Evolutionary conservation across 2,113 vertebrate species (phyloP), one percentile per base, ranked within the genome.

Genomic region (Megaceryle torquata): DNA sequence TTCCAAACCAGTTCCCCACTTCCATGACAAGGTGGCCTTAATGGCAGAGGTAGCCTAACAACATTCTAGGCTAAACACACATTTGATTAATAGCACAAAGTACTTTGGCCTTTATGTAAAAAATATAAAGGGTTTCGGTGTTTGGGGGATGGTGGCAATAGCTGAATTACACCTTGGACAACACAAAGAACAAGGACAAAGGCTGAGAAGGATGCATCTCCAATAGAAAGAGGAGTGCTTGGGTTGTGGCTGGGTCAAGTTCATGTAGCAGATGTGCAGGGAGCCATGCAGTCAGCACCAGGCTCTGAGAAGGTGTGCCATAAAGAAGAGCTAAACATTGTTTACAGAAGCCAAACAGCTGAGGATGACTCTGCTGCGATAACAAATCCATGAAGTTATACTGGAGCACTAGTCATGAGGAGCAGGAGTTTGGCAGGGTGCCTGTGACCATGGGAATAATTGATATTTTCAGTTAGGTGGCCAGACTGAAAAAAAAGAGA

Each of bases 391-490:
- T 72, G 26, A 94, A 72, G 65, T 88, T 88, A 37, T 26, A 46
- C 74, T 22, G 37, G 48, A 86, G 16, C 0, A 0, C 78, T 59
- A 74, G 78, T 50, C 59, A 26, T 50, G 74, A 74, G 54, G 79
- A 95, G 57, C 31, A 10, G 51, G 43, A 91, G 15, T 44, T 61
- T 92, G 88, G 90, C 86, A 84, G 76, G 74, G 6, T 31, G 61
- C 80, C 83, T 39, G 65, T 25, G 72, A 60, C 48, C 11, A 6
- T 85, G 74, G 65, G 91, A 91, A 92, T 76, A 85, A 79, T 31
- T 72, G 74, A 85, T 84, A 91, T 82, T 86, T 96, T 91, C 84
- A 76, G 46, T 88, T 68, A 83, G n/a, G 72, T 78, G 56, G 29
- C 68, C 83, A 84, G 90, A 85, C 10, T 2, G 21, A 43, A 46